Percentiles rank a stretch among this genome's conserved stretches.
phyloP scores from a whole-genome alignment of 2,888 invertebrate species.

The Torymus tubicola region DNA sequence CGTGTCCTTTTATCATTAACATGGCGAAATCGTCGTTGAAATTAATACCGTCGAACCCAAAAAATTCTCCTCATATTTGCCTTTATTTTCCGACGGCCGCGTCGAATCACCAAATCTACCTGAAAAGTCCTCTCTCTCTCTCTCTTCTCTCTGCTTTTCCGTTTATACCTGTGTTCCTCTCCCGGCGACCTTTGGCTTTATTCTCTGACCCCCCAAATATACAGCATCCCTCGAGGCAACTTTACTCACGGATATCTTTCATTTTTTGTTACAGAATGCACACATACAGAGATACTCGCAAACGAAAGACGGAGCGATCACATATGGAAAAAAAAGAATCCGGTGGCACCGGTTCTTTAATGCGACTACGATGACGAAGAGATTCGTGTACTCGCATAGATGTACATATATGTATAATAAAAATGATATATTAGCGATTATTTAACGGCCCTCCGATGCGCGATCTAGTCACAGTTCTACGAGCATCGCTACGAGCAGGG shows the following conservation, averaged over 20 bases:
- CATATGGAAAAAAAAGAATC: background rate
- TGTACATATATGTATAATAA: conserved; percentile 19
- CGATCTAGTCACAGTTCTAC: conserved; percentile 46
- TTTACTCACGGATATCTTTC: conserved; percentile 35
- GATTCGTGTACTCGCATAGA: too few species aligned
- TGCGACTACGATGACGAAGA: too few species aligned
- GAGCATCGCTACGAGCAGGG: too few species aligned
- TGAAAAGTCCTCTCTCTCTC: conserved; percentile 47
- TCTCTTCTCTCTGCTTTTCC: conserved; percentile 37
- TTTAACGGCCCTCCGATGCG: conserved; percentile 39
- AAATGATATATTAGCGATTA: background rate
- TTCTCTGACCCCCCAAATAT: conserved; percentile 12
- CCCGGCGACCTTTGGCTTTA: conserved; percentile 41
- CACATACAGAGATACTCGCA: conserved; percentile 1
- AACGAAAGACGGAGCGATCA: background rate
- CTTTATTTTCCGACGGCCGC: background rate
- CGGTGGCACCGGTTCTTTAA: background rate
- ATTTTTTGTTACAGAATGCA: conserved; percentile 53
- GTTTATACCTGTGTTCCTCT: conserved; percentile 18
- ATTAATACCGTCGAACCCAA: too few species aligned
- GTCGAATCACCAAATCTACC: conserved; percentile 5
- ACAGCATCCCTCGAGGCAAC: conserved; percentile 1
- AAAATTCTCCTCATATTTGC: background rate
- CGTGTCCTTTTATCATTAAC: too few species aligned
- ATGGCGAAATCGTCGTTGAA: too few species aligned